Evolutionary conservation across 2,888 invertebrate species (phyloP).

Genomic region (Crocallis elinguaria): DNA sequence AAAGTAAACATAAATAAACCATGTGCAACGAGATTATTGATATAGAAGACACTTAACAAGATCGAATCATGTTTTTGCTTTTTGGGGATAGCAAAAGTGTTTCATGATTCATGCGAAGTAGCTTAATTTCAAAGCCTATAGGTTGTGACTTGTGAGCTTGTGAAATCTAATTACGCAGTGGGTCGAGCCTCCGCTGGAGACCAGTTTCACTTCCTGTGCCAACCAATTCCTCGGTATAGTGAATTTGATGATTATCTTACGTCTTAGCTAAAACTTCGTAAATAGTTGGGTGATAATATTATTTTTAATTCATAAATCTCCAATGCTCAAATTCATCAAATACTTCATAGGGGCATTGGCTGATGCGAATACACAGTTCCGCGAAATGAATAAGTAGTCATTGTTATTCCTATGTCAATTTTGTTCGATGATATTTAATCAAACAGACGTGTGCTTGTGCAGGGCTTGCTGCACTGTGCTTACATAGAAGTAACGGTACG

Average conservation of each 20-base stretch:
- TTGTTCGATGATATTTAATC: conserved; percentile 42
- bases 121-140: conserved; percentile 37
- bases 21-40: background rate
- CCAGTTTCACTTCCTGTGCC: conserved; percentile 64
- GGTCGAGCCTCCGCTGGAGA: conserved; percentile 39
- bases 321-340: background rate
- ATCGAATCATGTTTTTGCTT: background rate
- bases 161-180: conserved; percentile 43
- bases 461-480: conserved; percentile 7
- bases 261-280: conserved; percentile 4
- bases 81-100: background rate
- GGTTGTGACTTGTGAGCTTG: conserved; percentile 44
- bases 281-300: too few species aligned
- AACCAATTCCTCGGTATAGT: conserved; percentile 49
- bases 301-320: background rate
- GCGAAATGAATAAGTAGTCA: conserved; percentile 38
- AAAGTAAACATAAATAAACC: conserved; percentile 37
- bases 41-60: background rate
- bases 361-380: conserved; percentile 29
- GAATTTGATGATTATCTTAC: conserved; percentile 24
- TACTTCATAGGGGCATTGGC: conserved; percentile 1
- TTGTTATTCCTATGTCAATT: conserved; percentile 41
- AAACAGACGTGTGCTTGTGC: conserved; percentile 43
- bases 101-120: conserved; percentile 10
- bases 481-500: conserved; percentile 40